A percentile compares a stretch with the other conserved stretches of the same genome.
phyloP scores from a whole-genome alignment of 2,113 vertebrate genomes.

The Anhinga rufa region DNA sequence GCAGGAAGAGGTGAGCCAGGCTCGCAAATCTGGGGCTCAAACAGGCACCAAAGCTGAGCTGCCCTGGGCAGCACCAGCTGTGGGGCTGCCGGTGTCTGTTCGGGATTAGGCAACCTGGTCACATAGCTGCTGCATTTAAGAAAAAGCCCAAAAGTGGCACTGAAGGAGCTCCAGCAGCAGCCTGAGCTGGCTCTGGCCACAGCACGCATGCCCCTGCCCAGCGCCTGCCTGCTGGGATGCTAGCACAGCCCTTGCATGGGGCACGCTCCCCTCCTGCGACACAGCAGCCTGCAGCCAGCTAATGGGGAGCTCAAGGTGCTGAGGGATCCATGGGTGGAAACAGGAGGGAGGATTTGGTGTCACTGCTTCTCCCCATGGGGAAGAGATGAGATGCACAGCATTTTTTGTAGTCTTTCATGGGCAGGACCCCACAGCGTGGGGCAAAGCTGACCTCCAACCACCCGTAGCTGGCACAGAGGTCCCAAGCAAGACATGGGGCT shows the following conservation, averaged over 20 bases:
- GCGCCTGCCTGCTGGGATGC: neutral
- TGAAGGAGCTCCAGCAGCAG: neutral
- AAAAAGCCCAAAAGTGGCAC: neutral
- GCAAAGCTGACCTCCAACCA: neutral
- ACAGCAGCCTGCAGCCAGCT: neutral
- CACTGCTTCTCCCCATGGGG: neutral
- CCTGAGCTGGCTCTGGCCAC: rapidly evolving
- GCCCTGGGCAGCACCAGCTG: neutral
- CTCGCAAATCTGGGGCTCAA: rapidly evolving
- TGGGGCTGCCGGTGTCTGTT: neutral
- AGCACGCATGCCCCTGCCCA: rapidly evolving
- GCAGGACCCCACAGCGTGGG: neutral
- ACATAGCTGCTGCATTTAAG: neutral
- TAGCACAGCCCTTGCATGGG: too few relatives aligned
- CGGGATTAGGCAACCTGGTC: neutral
- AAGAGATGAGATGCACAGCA: neutral
- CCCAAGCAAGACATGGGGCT: rapidly evolving
- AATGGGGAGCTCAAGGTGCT: neutral
- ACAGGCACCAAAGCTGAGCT: neutral
- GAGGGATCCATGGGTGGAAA: neutral
- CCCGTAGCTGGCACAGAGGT: neutral
- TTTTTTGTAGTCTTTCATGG: rapidly evolving
- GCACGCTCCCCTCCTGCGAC: rapidly evolving
- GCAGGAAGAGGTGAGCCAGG: conserved; percentile 69
- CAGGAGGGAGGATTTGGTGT: neutral